phyloP scores from a whole-genome alignment of 2,797 vertebrate species.

The Gymnoscopelus microlampas region DNA sequence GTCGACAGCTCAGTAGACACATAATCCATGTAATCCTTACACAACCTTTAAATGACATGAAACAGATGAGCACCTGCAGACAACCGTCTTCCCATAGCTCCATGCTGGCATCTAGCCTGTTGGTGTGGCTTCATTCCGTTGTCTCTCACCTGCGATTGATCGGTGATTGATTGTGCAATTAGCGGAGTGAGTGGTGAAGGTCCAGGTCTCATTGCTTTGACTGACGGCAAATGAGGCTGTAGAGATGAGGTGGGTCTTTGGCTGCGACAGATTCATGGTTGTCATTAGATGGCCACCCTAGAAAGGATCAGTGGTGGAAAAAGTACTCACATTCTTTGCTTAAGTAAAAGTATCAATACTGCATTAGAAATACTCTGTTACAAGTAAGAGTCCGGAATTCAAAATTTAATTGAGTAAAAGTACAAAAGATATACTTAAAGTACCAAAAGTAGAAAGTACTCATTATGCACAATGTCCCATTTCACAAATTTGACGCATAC shows the following conservation, averaged over 20 bases:
- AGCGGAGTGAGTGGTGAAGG: conserved; percentile 21
- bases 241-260: conserved; percentile 9
- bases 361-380: too few species aligned
- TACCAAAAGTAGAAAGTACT: too few species aligned
- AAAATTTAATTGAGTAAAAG: too few species aligned
- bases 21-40: neutral
- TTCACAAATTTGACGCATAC: too few species aligned
- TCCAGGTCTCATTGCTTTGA: conserved; percentile 22
- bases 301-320: too few species aligned
- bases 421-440: too few species aligned
- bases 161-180: conserved; percentile 20
- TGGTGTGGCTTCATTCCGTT: conserved; percentile 16
- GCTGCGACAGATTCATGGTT: conserved; percentile 18
- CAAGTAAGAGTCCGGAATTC: too few species aligned
- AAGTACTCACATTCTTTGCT: too few species aligned
- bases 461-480: too few species aligned
- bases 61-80: neutral
- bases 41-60: neutral
- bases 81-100: too few species aligned
- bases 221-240: conserved; percentile 14
- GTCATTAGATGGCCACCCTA: too few species aligned
- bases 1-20: neutral
- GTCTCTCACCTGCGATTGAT: conserved; percentile 37
- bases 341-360: too few species aligned
- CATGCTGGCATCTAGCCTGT: neutral